These are phyloP conservation scores for Megaptera novaeangliae DNA, from an alignment of 2,113 vertebrate species.

Conservation along the genomic window DNA sequence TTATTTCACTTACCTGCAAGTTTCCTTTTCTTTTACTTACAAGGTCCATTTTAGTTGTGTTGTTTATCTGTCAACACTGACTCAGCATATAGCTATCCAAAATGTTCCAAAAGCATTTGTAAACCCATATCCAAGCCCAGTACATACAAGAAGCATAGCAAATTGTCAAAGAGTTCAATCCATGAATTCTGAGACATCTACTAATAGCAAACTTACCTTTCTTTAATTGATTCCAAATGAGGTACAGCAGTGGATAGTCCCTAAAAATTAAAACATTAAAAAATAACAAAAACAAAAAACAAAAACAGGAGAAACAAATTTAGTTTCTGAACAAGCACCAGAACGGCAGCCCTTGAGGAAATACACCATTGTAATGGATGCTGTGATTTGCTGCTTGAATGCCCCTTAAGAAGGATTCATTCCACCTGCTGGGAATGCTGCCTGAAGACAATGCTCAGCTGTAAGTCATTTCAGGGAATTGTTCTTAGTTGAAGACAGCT, in stretches of 20 bases:
- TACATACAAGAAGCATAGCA: neutral
- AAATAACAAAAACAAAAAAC: neutral
- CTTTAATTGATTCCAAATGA: neutral
- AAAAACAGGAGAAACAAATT: neutral
- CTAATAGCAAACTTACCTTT: neutral
- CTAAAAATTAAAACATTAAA: neutral
- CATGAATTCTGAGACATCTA: neutral
- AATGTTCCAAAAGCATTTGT: neutral
- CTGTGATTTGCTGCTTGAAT: neutral
- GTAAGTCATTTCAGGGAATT: neutral
- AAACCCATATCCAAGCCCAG: neutral
- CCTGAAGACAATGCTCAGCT: neutral
- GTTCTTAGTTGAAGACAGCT: neutral
- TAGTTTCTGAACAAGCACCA: neutral
- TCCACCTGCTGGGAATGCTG: neutral
- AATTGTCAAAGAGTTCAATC: neutral
- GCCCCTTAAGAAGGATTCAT: neutral
- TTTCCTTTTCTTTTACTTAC: neutral
- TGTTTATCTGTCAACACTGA: neutral
- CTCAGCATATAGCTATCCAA: neutral
- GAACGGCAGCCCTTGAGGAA: neutral
- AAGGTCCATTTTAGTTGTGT: neutral
- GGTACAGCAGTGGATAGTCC: neutral
- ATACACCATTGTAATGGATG: neutral
- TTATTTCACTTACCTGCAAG: neutral